These are phyloP conservation scores for Karalla daura DNA, from an alignment of 2,797 vertebrate genomes.

Conservation along the genomic window DNA sequence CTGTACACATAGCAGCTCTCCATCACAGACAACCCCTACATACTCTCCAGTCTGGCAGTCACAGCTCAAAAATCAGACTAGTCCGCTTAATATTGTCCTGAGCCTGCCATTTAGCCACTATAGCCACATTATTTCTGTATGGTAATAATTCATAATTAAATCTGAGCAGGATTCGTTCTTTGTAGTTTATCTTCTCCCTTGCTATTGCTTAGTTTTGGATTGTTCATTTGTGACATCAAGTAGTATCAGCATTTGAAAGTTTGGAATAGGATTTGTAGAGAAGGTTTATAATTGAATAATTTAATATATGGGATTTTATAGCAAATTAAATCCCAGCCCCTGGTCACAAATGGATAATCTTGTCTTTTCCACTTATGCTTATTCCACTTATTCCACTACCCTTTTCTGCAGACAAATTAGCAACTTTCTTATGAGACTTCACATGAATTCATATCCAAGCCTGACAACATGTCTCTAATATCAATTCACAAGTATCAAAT, in stretches of 20 bases:
- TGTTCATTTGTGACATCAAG: background rate
- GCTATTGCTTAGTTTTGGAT: no score
- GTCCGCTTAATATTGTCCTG: no score
- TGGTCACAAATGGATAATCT: slow-evolving; percentile 10
- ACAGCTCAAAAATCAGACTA: no score
- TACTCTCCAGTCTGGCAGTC: no score
- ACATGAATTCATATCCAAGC: slow-evolving; percentile 47
- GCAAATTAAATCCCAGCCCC: background rate
- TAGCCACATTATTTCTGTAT: no score
- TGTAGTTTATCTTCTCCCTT: no score
- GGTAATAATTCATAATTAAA: no score
- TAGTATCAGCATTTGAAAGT: background rate
- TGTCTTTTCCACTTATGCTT: background rate
- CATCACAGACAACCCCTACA: no score
- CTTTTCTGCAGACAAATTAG: background rate
- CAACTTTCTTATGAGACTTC: slow-evolving; percentile 28
- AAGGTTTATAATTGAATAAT: background rate
- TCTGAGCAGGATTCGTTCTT: no score
- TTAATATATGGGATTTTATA: slow-evolving; percentile 4
- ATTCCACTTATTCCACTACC: slow-evolving; percentile 20
- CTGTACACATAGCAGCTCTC: no score
- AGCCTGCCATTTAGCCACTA: no score
- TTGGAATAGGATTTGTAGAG: background rate
- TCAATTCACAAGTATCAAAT: slow-evolving; percentile 20
- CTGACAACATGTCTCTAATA: slow-evolving; percentile 18